Percentiles rank a stretch among this genome's conserved stretches.
Conservation (phyloP, 1,140 invertebrate species). For the Elymnias hypermnestra region DNA sequence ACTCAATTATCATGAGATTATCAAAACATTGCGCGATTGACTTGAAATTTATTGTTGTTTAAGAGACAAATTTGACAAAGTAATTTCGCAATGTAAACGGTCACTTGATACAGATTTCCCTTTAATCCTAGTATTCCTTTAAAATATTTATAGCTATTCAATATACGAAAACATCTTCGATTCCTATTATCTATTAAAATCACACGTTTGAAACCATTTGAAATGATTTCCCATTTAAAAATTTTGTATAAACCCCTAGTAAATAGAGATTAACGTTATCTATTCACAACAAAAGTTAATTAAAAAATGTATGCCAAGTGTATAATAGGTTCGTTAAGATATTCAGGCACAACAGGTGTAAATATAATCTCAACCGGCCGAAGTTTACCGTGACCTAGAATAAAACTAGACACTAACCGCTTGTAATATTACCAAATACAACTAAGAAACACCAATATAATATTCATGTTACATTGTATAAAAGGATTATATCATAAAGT, state of each 20-base stretch:
- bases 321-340: not conserved
- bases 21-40: too few species aligned
- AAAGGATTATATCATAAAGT: slow-evolving; percentile 3
- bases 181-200: too few species aligned
- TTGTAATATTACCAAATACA: slow-evolving; percentile 8
- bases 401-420: slow-evolving; percentile 12
- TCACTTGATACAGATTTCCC: too few species aligned
- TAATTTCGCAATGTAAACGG: too few species aligned
- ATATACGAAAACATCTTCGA: too few species aligned
- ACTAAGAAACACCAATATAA: not conserved
- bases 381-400: slow-evolving; percentile 50
- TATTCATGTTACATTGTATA: not conserved
- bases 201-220: too few species aligned
- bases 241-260: not conserved
- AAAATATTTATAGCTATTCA: too few species aligned
- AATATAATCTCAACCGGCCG: slow-evolving; percentile 18
- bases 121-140: too few species aligned
- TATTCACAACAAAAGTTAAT: not conserved
- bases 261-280: not conserved
- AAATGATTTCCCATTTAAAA: too few species aligned
- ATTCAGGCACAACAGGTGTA: slow-evolving; percentile 14
- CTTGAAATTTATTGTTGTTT: too few species aligned
- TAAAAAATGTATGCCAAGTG: slow-evolving; percentile 2
- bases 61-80: too few species aligned
- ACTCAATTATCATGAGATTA: too few species aligned